Percentiles rank a stretch among this genome's conserved stretches.
phyloP scores from a whole-genome alignment of 2,888 invertebrate genomes.

The Galeopsomyia nigrocyanea region DNA sequence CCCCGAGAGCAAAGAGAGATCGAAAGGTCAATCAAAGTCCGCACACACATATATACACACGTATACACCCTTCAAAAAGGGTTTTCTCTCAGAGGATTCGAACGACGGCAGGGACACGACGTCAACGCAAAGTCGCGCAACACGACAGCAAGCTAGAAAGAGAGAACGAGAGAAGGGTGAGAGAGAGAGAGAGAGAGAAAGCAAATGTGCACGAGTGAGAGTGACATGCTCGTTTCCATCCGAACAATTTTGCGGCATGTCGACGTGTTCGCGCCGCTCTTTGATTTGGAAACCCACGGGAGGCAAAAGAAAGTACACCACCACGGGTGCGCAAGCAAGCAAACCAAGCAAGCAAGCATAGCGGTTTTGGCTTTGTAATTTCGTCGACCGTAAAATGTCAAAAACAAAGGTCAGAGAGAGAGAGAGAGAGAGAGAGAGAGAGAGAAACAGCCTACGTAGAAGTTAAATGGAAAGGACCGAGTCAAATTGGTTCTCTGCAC shows the following conservation, averaged over 20 bases:
- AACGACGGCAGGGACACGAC: constrained; percentile 15
- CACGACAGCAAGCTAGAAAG: constrained; percentile 16
- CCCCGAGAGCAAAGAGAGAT: too few species aligned
- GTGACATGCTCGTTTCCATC: constrained; percentile 60
- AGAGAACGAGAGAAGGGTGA: constrained; percentile 8
- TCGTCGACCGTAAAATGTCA: too few species aligned
- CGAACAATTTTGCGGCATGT: constrained; percentile 58
- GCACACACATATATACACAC: too few species aligned
- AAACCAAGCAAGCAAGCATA: constrained; percentile 55
- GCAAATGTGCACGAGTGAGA: constrained; percentile 50
- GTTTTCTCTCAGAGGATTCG: too few species aligned
- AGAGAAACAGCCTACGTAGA: constrained; percentile 1
- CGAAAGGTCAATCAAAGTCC: too few species aligned
- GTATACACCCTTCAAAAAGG: too few species aligned
- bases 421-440: constrained; percentile 59
- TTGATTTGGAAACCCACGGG: constrained; percentile 7
- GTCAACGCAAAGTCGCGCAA: constrained; percentile 29
- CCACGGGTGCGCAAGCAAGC: too few species aligned
- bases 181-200: neutral
- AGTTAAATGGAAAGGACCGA: neutral
- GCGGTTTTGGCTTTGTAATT: constrained; percentile 46
- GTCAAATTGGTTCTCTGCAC: too few species aligned
- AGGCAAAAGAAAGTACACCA: neutral
- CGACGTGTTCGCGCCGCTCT: constrained; percentile 49
- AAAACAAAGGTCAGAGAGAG: constrained; percentile 49